Evolutionary conservation across 2,888 invertebrate genomes (phyloP), one percentile per base, ranked within the genome.

Genomic region (Thymelicus sylvestris): DNA sequence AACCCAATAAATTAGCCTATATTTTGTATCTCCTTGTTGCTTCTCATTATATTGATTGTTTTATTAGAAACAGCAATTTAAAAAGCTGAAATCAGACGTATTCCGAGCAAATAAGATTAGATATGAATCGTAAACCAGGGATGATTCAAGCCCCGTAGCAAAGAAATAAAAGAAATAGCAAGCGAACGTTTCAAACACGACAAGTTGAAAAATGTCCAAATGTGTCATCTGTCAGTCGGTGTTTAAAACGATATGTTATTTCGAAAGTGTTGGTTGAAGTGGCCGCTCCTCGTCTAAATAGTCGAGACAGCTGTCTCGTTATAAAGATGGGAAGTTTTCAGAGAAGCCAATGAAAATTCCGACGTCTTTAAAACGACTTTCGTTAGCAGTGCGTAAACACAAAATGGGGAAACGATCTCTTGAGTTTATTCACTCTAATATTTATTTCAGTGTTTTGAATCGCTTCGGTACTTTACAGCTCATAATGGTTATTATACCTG

Each of bases 171-270:
- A 87, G 81, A 80, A 83, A 82, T 73, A 78, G 80, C 79, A 78
- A 76, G 77, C 77, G 81, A 71, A 82, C 83, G 89, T 92, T 91
- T 91, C 90, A 92, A 88, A 88, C 89, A 85, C 86, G 91, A 92
- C 92, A 92, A 92, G 92, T 92, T 92, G 91, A 93, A 90, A 92
- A 92, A 93, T 93, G 92, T 92, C 88, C 90, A 93, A 92, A 93
- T 91, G 93, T 93, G 93, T 93, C 93, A 92, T 90, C 93, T 93
- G 93, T 93, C 93, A 93, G 87, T 92, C 84, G 93, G 90, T 86
- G 89, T 93, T 93, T 93, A 93, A 89, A 91, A 86, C 92, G 89
- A 93, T 93, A 92, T 92, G 92, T 93, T 93, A 91, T 90, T 91
- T 86, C 86, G 86, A 83, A 90, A 87, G 87, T 86, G 88, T 85